Percentiles rank a stretch among this genome's conserved stretches.
Conservation (phyloP, 2,113 vertebrate genomes). For the Neofelis nebulosa region DNA sequence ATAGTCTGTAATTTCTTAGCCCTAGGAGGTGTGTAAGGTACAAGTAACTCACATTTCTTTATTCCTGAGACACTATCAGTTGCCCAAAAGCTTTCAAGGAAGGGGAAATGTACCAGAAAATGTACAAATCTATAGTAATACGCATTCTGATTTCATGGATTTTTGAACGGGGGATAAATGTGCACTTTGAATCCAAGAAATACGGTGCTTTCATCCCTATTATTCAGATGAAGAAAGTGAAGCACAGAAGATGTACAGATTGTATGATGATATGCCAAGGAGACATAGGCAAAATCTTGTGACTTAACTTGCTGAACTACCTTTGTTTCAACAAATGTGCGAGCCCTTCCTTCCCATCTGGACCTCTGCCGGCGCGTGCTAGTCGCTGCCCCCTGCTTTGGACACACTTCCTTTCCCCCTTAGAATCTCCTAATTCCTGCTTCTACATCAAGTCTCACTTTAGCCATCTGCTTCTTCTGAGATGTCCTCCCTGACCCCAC, state of each 20-base stretch:
- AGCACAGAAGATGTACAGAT: neutral
- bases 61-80: neutral
- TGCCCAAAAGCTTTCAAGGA: neutral
- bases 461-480: neutral
- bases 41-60: neutral
- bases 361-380: neutral
- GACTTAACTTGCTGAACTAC: neutral
- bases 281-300: neutral
- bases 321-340: neutral
- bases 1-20: neutral
- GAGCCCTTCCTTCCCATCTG: neutral
- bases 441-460: neutral
- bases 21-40: neutral
- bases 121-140: neutral
- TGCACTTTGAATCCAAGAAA: neutral
- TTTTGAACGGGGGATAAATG: neutral
- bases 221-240: neutral
- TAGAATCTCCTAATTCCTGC: neutral
- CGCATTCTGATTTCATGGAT: neutral
- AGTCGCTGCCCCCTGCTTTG: too few relatives aligned
- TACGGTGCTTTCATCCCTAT: neutral
- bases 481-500: neutral
- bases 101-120: neutral
- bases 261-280: neutral
- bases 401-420: neutral